Base-by-base conservation (phyloP, 1,140 invertebrate genomes). In the Ylistrum balloti region DNA sequence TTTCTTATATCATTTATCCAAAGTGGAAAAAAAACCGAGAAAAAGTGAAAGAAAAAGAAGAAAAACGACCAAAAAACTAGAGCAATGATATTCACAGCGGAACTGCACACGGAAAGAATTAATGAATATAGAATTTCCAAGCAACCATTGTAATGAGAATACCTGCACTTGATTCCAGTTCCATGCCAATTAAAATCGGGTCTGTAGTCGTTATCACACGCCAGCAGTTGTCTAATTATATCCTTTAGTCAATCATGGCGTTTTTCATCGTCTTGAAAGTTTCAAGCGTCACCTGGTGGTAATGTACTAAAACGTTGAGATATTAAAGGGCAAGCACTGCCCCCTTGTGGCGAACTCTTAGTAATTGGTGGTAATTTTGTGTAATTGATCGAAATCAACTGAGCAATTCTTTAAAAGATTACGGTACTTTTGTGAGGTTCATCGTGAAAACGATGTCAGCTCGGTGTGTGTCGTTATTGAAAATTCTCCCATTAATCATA, bases 271-370 rank as follows among this genome's bases (percentile, higher is more conserved):
- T 74, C 56, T 22, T 74, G 56, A 74, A 74, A 28, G 22, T 74
- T 74, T 74, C n/a, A 74, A 74, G 56, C 56, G 56, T 17, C 56
- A 74, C 56, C 56, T 74, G 56, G 56, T 74, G 56, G 56, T 74
- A 17, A 74, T 74, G 56, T 28, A 74, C 56, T 74, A n/a, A 74
- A 74, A 74, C n/a, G 22, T 1, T 28, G 56, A 3, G 56, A 74
- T 28, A 74, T 74, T 28, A 74, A 74, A n/a, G 56, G 56, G 22
- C 56, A 28, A 28, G 56, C 56, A 74, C 56, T 28, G 9, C n/a
- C 0, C n/a, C 56, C 56, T n/a, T 74, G 22, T 74, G 17, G 56
- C 11, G 56, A 74, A 74, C 56, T 74, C 56, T n/a, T 74, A 74
- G n/a, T 74, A 74, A 74, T 74, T 74, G 56, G 56, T 28, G 56